A percentile compares a stretch with the other conserved stretches of the same genome.
phyloP scores from a whole-genome alignment of 2,797 vertebrate genomes.

The Lithobates pipiens region DNA sequence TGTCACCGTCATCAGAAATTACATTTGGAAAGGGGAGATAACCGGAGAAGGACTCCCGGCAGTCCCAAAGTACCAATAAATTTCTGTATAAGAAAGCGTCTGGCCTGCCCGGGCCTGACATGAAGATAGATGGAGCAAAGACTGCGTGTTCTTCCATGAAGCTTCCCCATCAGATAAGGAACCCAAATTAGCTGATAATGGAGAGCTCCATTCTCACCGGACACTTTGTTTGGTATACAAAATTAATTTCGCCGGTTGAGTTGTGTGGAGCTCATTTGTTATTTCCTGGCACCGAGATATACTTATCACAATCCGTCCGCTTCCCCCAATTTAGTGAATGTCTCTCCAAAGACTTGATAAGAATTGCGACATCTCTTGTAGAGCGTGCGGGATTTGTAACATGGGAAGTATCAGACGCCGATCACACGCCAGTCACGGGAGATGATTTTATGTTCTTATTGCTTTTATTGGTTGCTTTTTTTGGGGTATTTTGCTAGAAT shows the following conservation, averaged over 20 bases:
- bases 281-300: slow-evolving; percentile 70
- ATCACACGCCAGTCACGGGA: neutral
- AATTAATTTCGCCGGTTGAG: slow-evolving; percentile 77
- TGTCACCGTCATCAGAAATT: slow-evolving; percentile 77
- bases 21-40: slow-evolving; percentile 78
- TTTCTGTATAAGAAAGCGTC: slow-evolving; percentile 73
- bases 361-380: neutral
- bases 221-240: slow-evolving; percentile 70
- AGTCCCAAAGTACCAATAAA: slow-evolving; percentile 78
- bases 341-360: neutral
- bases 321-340: neutral
- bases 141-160: slow-evolving; percentile 75
- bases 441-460: too few relatives aligned
- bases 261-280: slow-evolving; percentile 74
- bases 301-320: slow-evolving; percentile 66
- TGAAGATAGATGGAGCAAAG: slow-evolving; percentile 77
- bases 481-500: too few relatives aligned
- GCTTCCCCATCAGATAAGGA: slow-evolving; percentile 76
- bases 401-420: neutral
- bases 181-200: slow-evolving; percentile 75
- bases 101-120: slow-evolving; percentile 74
- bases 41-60: slow-evolving; percentile 76
- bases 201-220: slow-evolving; percentile 75
- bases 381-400: neutral
- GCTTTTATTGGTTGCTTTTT: too few relatives aligned